Evolutionary conservation across 2,113 vertebrate species (phyloP), one percentile per base, ranked within the genome.

Genomic region (Plecturocebus donacophilus): DNA sequence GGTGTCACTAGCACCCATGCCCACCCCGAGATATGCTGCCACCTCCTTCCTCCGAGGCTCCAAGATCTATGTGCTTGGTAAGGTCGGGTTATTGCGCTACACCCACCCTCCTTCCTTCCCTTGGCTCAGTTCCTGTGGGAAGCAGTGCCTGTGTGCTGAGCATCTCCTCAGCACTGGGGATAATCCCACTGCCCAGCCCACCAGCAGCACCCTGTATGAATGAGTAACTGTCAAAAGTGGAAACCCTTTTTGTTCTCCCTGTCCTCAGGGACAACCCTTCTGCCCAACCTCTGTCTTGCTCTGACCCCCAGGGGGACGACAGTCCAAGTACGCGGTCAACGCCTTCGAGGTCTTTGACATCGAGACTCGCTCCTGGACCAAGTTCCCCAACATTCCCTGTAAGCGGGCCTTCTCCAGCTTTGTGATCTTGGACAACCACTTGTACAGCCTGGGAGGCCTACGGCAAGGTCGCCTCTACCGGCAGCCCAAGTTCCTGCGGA

Each of bases 401-500:
- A 99, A 99, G 97, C 99, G 99, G 11, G 99, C 99, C 2, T 99
- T 99, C 96, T 99, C 99, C 58, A 99, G 99, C 75, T 99, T 99
- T 10, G 98, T 99, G 97, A 99, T 99, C 98, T 98, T 99, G 12
- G 95, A 98, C 16, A 98, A 97, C 9, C 99, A 98, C 23, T 97
- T 99, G 94, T 99, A 99, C 98, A 99, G 99, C 92, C 98, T 99
- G 5, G 99, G 99, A 40, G 99, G 99, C 40, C 99, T 99, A 94
- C 98, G 99, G 49, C 99, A 99, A 96, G 99, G 99, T 0, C 99
- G 99, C 13, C 99, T 99, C 94, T 99, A 99, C 98, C 99, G 99
- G 54, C 99, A 99, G 97, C 99, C 99, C 97, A 99, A 99, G 98
- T 99, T 99, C 98, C 99, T 99, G 97, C 99, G 99, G 98, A 99